Conservation (phyloP, 2,113 vertebrate genomes). For the Pholis gunnellus region DNA sequence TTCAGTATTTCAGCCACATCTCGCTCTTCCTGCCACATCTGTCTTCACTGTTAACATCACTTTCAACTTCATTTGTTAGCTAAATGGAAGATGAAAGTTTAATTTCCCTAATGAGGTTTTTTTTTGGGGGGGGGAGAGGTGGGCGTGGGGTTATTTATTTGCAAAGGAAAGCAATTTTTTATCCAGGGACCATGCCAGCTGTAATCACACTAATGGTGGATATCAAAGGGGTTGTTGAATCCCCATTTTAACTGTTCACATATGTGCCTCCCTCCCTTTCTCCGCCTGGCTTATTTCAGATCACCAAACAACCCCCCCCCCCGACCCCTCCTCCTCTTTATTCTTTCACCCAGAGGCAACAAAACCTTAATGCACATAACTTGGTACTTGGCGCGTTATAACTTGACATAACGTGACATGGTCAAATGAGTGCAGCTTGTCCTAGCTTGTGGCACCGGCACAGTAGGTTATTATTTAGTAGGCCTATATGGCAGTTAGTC, state of each 20-base stretch:
- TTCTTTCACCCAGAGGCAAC: constrained; percentile 40
- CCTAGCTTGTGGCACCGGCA: constrained; percentile 41
- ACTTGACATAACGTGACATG: background rate
- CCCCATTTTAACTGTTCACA: constrained; percentile 70
- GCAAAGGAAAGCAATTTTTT: constrained; percentile 44
- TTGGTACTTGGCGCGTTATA: background rate
- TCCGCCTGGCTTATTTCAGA: constrained; percentile 62
- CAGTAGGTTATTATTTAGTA: constrained; percentile 26
- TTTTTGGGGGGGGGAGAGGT: constrained; percentile 4
- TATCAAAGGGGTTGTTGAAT: constrained; percentile 73
- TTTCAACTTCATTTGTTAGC: constrained; percentile 57
- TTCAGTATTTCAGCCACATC: constrained; percentile 31
- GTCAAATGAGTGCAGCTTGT: constrained; percentile 54
- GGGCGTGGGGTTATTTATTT: background rate
- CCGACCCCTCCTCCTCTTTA: constrained; percentile 1
- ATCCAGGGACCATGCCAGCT: constrained; percentile 51
- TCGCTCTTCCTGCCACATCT: constrained; percentile 44
- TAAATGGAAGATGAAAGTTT: constrained; percentile 68
- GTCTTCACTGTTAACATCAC: constrained; percentile 51
- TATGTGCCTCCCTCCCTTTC: constrained; percentile 60
- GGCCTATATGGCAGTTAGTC: constrained; percentile 12
- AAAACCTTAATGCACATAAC: constrained; percentile 33
- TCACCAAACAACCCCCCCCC: constrained; percentile 8
- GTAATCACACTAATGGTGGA: constrained; percentile 70
- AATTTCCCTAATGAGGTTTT: constrained; percentile 67